phyloP scores from a whole-genome alignment of 2,797 vertebrate genomes.

The Brachyalestes nurse region DNA sequence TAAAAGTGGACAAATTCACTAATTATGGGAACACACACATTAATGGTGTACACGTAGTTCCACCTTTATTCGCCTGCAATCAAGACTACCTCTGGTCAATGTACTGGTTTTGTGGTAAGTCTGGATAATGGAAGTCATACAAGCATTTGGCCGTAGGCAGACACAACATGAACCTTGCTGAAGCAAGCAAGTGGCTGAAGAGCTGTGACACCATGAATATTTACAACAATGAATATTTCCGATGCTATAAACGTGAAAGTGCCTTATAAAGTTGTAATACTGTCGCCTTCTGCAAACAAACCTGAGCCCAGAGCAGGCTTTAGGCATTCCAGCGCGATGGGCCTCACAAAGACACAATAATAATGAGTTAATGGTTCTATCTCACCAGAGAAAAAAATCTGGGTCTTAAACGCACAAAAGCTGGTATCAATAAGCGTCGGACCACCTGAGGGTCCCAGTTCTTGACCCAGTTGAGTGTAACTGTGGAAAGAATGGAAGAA shows the following conservation, averaged over 20 bases:
- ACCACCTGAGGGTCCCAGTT: not conserved
- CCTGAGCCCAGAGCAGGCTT: not conserved
- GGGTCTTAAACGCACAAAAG: not conserved
- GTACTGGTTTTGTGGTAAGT: not conserved
- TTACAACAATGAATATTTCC: not conserved
- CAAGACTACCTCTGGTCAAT: not conserved
- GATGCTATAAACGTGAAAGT: not conserved
- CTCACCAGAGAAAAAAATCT: not conserved
- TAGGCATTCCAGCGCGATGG: not conserved
- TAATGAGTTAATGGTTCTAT: not conserved
- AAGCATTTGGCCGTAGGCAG: not conserved
- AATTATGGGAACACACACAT: no score
- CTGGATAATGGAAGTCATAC: not conserved
- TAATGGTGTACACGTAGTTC: no score
- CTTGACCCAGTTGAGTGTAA: no score
- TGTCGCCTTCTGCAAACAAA: not conserved
- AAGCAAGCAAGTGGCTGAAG: not conserved
- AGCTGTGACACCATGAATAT: not conserved
- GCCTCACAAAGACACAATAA: not conserved
- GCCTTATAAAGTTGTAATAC: constrained; percentile 4
- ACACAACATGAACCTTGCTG: not conserved
- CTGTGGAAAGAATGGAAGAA: not conserved
- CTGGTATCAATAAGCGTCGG: not conserved
- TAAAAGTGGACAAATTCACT: no score
- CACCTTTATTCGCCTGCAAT: no score